Base-by-base conservation (phyloP, 2,888 invertebrate genomes). In the Bedellia somnulentella region DNA sequence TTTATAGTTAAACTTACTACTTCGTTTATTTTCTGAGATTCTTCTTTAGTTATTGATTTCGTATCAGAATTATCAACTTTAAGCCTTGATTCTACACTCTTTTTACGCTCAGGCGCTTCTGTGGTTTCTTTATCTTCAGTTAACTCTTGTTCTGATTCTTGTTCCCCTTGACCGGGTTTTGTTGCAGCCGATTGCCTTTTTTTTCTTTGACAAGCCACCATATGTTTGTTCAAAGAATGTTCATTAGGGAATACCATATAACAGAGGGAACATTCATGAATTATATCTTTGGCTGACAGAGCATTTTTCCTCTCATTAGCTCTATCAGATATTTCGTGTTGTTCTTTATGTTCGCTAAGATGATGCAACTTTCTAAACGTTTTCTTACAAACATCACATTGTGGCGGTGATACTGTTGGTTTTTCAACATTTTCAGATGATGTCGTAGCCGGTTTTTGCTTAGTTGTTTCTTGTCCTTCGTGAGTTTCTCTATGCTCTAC, bases 181-280 rank as follows among this genome's bases (percentile, higher is more conserved):
- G n/a, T n/a, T n/a, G n/a, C n/a, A n/a, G n/a, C n/a, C n/a, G n/a
- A n/a, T n/a, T n/a, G n/a, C n/a, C n/a, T 57, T 44, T 67, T 75
- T 42, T 76, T 77, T 38, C 59, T 58, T 37, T 60, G 57, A 42
- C 77, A 77, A 37, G 57, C 52, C 4, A 57, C 42, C 1, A 58
- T 53, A 33, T 77, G 77, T 40, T 73, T 77, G 31, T 53, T 75
- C 6, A 77, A 42, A 1, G 77, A 75, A 45, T 75, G 73, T 33
- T 75, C 76, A 37, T 77, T 77, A 6, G 77, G 77, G 42, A 77
- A 77, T 2, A 77, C 77, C 76, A 77, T 77, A 37, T 77, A 77
- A 40, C 77, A 77, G 10, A 71, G 55, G 18, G 75, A 59, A 42
- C 77, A 77, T 45, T 77, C 77, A 29, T 77, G 77, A 42, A 77